Evolutionary conservation across 1,140 invertebrate species (phyloP).

Genomic region (Nilaparvata lugens): DNA sequence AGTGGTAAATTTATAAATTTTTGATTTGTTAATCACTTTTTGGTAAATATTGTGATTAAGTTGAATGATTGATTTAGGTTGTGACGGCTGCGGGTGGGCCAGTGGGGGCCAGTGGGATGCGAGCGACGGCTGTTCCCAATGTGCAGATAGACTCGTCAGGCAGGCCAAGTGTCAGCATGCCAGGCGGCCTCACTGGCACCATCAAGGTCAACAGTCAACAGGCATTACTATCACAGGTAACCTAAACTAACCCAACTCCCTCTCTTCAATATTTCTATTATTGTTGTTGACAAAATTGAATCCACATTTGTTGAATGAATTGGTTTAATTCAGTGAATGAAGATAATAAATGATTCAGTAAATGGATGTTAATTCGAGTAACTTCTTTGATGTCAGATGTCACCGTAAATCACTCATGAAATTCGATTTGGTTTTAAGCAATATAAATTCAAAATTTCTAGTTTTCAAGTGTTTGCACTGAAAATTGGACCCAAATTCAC

Average conservation of each 20-base stretch:
- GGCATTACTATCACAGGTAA: slow-evolving; percentile 32
- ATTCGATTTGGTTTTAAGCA: too few species aligned
- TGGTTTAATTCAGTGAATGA: too few species aligned
- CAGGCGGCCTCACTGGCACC: slow-evolving; percentile 26
- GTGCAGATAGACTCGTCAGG: slow-evolving; percentile 27
- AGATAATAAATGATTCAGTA: too few species aligned
- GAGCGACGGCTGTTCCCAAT: slow-evolving; percentile 20
- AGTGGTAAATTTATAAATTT: too few species aligned
- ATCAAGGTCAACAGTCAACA: slow-evolving; percentile 31
- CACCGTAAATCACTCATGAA: too few species aligned
- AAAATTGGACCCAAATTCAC: too few species aligned
- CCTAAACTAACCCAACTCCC: not conserved
- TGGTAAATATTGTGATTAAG: not conserved
- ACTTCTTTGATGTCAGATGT: too few species aligned
- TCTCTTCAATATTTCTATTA: not conserved
- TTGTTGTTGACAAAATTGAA: too few species aligned
- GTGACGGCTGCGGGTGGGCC: slow-evolving; percentile 30
- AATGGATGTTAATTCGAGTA: too few species aligned
- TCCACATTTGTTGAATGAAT: too few species aligned
- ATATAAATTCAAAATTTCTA: too few species aligned
- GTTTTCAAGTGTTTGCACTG: too few species aligned
- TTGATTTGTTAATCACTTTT: not conserved
- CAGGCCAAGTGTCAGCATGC: slow-evolving; percentile 21
- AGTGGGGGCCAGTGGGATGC: slow-evolving; percentile 13
- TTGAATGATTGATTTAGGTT: slow-evolving; percentile 28